These are phyloP conservation scores for Zaprionus obscuricornis DNA, from an alignment of 2,888 invertebrate species.

Conservation along the genomic window DNA sequence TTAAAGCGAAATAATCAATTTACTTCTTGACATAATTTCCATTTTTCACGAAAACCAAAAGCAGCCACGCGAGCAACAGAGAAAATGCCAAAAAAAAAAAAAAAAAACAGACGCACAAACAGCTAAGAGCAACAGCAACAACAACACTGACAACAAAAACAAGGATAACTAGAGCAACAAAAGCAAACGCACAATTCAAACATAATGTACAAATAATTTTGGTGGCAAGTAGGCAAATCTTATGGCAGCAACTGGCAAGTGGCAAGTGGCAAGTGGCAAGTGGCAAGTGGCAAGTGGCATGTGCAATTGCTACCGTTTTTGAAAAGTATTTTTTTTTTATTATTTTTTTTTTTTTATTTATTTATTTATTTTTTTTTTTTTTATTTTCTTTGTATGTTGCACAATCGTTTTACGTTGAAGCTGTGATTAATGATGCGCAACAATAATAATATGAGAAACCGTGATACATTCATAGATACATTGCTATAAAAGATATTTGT, in stretches of 20 bases:
- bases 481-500: too few relatives aligned
- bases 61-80: conserved; percentile 65
- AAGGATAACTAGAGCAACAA: conserved; percentile 10
- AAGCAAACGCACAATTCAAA: conserved; percentile 71
- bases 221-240: conserved; percentile 45
- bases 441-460: too few relatives aligned
- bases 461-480: too few relatives aligned
- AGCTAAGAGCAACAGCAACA: conserved; percentile 8
- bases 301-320: conserved; percentile 54
- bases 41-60: conserved; percentile 80
- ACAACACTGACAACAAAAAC: not conserved
- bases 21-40: conserved; percentile 82
- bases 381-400: too few relatives aligned
- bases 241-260: not conserved
- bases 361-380: too few relatives aligned
- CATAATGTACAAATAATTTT: conserved; percentile 26
- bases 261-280: conserved; percentile 4
- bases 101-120: conserved; percentile 10
- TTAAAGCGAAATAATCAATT: conserved; percentile 83
- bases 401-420: too few relatives aligned
- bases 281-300: conserved; percentile 12
- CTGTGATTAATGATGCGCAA: conserved; percentile 66
- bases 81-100: conserved; percentile 35
- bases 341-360: conserved; percentile 18
- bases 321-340: conserved; percentile 25